Base-by-base conservation (phyloP, 2,888 invertebrate species). In the Anoplius nigerrimus region DNA sequence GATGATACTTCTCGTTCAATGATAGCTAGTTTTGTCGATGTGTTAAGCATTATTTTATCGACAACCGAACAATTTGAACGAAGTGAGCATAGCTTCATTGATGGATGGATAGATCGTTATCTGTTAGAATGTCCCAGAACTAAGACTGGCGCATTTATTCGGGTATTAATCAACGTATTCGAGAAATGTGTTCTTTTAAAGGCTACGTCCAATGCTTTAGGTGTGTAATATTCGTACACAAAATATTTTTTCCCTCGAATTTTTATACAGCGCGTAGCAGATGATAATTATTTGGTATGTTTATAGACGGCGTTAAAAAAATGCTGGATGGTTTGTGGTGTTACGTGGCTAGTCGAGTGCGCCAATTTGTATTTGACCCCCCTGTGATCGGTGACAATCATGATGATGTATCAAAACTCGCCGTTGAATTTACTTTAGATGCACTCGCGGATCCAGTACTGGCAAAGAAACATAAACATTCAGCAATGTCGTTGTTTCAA, bases 31-130 rank as follows among this genome's bases (percentile, higher is more conserved):
- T 88, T 84, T 16, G 80, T 89, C 13, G 85, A 87, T 22, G 82
- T 85, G 15, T 72, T 89, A 13, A 74, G 74, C 52, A 69, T 59
- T 4, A 82, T 87, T 56, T 67, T 88, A 2, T 76, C 61, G 13
- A 72, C 79, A 0, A 85, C 79, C 45, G 77, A 80, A 45, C 71
- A 78, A 56, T 73, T 86, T 24, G 79, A 83, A 16, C 75, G 72
- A 34, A 78, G 80, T 16, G 86, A 88, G 62, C 72, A 87, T 51
- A 58, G 75, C 20, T 79, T 88, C 4, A 75, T 89, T 6, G 83
- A 82, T 18, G 88, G 88, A 8, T 89, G 88, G 88, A 81, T 89
- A 34, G 88, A 88, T 69, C 78, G 88, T 52, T 87, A 87, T 65
- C 76, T 89, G 16, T 61, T 81, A 52, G 84, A 84, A 51, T 86